A percentile compares a stretch with the other conserved stretches of the same genome.
Conservation (phyloP, 2,888 invertebrate genomes). For the Zygothrica quintamaculata region DNA sequence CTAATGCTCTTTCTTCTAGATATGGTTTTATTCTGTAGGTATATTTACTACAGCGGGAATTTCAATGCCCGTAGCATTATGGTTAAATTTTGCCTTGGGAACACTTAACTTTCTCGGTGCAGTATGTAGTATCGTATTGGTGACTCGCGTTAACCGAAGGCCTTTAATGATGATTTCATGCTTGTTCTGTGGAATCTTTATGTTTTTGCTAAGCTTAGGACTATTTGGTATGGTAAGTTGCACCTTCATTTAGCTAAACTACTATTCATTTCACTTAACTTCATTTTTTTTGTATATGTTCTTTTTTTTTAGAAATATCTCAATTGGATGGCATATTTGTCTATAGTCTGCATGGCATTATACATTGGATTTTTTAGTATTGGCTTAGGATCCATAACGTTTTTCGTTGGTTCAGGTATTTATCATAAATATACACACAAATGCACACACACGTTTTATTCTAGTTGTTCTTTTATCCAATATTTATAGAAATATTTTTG, state of each 20-base stretch:
- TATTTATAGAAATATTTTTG: constrained; percentile 89
- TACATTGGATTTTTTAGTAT: constrained; percentile 93
- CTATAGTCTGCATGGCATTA: constrained; percentile 88
- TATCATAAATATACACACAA: constrained; percentile 6
- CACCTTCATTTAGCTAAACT: neutral
- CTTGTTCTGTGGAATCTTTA: constrained; percentile 85
- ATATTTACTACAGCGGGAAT: constrained; percentile 91
- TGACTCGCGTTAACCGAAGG: constrained; percentile 89
- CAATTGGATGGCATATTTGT: constrained; percentile 64
- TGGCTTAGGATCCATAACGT: constrained; percentile 92
- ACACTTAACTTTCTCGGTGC: constrained; percentile 88
- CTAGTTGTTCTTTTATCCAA: neutral
- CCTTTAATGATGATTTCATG: constrained; percentile 88
- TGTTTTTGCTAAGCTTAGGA: constrained; percentile 87
- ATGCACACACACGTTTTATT: neutral
- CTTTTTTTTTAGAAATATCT: constrained; percentile 1
- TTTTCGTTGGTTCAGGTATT: constrained; percentile 90
- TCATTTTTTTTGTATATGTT: no score
- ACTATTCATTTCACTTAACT: neutral
- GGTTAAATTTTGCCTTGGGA: constrained; percentile 91
- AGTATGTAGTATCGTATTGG: constrained; percentile 86
- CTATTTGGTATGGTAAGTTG: constrained; percentile 87
- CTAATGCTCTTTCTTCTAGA: constrained; percentile 38
- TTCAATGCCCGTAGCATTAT: constrained; percentile 86
- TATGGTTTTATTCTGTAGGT: constrained; percentile 91